Base-by-base conservation (phyloP, 2,113 vertebrate species). In the Ciconia maguari region DNA sequence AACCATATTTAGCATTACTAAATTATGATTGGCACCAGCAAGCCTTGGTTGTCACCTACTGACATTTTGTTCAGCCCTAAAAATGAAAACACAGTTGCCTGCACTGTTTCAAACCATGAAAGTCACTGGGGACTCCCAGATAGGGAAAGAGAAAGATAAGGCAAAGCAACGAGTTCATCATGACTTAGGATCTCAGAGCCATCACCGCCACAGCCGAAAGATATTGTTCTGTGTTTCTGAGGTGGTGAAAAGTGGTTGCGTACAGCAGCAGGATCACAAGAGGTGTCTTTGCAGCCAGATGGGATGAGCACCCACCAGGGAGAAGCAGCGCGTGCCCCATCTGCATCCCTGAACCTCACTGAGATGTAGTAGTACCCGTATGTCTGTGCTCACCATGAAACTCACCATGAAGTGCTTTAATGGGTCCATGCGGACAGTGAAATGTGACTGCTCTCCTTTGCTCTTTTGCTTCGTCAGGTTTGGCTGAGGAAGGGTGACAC, bases 1-100 rank as follows among this genome's bases (percentile, higher is more conserved):
- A 49, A 83, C 96, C 96, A 95, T 97, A 97, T 97, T 96, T 97
- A 96, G 96, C 87, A 83, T 78, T 69, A 36, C 70, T 90, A 83
- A 93, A 85, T 90, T 76, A 88, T 12, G 0, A 76, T 54, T 96
- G 96, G 94, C 94, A 96, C 46, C 90, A 88, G 82, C 94, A 86
- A 91, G 92, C 90, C 62, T 72, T 46, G 46, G 87, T 90, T 96
- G 94, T 96, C 87, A 65, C 92, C 75, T 94, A 61, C 84, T 96
- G 96, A 86, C 96, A 93, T 96, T 97, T 97, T 61, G 82, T 96
- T 90, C 96, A 86, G 90, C 87, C 89, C 82, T 96, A 32, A 90
- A 90, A 70, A 85, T 80, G 87, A 97, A 95, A 96, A 77, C 87
- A 80, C 66, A 49, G 82, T 94, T 93, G 87, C 70, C 91, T 96